Evolutionary conservation across 1,140 invertebrate genomes (phyloP).

Genomic region (Aphis gossypii): DNA sequence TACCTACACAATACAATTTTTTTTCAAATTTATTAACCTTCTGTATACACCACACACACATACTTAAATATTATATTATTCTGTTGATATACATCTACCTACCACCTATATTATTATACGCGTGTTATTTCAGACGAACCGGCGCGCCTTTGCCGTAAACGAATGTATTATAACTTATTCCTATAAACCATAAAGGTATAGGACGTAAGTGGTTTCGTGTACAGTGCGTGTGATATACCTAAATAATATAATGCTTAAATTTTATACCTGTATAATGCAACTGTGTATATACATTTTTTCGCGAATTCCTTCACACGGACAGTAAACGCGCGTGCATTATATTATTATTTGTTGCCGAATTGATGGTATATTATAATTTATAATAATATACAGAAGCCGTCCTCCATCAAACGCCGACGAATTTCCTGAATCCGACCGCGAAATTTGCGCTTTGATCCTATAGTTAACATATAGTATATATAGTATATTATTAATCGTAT

Average conservation of each 20-base stretch:
- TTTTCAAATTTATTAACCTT: background rate
- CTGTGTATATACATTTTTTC: background rate
- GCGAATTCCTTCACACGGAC: background rate
- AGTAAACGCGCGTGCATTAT: background rate
- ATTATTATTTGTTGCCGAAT: background rate
- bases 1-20: background rate
- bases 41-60: background rate
- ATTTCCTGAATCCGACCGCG: background rate
- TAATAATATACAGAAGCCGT: background rate
- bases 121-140: conserved; percentile 41
- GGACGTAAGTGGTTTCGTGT: background rate
- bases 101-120: background rate
- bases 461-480: background rate
- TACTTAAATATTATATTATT: background rate
- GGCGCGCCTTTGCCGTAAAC: background rate
- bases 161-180: background rate
- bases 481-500: background rate
- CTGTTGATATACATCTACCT: background rate
- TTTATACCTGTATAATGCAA: background rate
- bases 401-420: background rate
- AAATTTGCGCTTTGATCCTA: background rate
- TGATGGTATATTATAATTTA: background rate
- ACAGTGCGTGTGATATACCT: background rate
- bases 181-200: background rate
- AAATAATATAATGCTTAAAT: background rate